Conservation (phyloP, 2,797 vertebrate species). For the Amphiprion clarkii region DNA sequence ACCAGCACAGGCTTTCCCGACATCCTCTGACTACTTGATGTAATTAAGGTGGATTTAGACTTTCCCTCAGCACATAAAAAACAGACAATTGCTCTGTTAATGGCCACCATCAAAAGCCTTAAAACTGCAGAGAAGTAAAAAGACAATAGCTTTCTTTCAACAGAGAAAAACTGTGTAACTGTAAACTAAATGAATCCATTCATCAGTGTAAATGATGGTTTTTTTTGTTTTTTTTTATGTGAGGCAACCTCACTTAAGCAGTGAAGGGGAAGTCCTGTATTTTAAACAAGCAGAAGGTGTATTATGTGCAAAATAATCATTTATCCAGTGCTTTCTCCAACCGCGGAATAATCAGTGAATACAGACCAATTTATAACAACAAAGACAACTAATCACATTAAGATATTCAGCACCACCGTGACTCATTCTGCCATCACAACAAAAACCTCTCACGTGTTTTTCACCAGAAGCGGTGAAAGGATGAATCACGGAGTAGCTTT, state of each 20-base stretch:
- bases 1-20: conserved; percentile 18
- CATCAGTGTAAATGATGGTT: background rate
- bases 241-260: background rate
- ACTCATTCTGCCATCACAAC: conserved; percentile 51
- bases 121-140: conserved; percentile 19
- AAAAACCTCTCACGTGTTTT: conserved; percentile 42
- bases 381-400: conserved; percentile 58
- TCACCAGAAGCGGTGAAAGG: conserved; percentile 34
- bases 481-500: conserved; percentile 61
- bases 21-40: conserved; percentile 64
- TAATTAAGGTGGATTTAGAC: conserved; percentile 66
- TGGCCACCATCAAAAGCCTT: conserved; percentile 15
- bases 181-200: conserved; percentile 10
- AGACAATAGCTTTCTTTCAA: conserved; percentile 11
- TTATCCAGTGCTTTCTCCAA: no score
- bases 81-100: conserved; percentile 33
- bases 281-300: conserved; percentile 12
- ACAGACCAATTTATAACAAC: conserved; percentile 46
- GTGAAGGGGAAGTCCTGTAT: conserved; percentile 6
- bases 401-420: conserved; percentile 36
- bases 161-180: background rate
- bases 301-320: conserved; percentile 16
- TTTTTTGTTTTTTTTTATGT: conserved; percentile 1
- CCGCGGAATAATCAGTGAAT: conserved; percentile 15
- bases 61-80: conserved; percentile 31